Percentiles rank a stretch among this genome's conserved stretches.
phyloP scores from a whole-genome alignment of 2,113 vertebrate species.

The Dendropsophus ebraccatus region DNA sequence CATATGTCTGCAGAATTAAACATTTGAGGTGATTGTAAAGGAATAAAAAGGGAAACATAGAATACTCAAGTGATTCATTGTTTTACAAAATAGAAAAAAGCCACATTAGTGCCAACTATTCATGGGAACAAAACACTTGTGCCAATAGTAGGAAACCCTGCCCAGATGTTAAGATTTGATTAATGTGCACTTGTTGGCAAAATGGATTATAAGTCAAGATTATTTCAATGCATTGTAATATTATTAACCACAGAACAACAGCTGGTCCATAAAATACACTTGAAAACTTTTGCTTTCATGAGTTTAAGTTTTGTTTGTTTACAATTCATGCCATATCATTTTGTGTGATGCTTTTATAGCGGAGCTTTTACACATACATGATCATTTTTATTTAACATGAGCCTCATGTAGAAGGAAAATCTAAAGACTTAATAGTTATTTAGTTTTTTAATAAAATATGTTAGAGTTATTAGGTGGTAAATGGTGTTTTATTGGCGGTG shows the following conservation, averaged over 20 bases:
- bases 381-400: no score
- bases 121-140: constrained; percentile 58
- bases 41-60: constrained; percentile 5
- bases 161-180: constrained; percentile 63
- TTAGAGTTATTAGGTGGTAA: not conserved
- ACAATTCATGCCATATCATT: not conserved
- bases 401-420: no score
- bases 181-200: not conserved
- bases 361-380: not conserved
- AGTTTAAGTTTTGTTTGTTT: not conserved
- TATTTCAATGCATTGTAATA: constrained; percentile 57
- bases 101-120: constrained; percentile 39
- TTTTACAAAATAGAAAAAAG: constrained; percentile 34
- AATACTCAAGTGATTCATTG: constrained; percentile 30
- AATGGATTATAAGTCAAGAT: constrained; percentile 46
- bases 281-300: not conserved
- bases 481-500: not conserved
- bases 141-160: constrained; percentile 65
- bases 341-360: not conserved
- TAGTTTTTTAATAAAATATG: no score
- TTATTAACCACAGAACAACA: constrained; percentile 59
- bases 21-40: constrained; percentile 23
- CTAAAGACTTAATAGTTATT: no score
- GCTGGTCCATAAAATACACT: constrained; percentile 11
- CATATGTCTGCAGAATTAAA: not conserved